These are phyloP conservation scores for Lepisosteus osseus DNA, from an alignment of 2,113 vertebrate species.

Conservation along the genomic window DNA sequence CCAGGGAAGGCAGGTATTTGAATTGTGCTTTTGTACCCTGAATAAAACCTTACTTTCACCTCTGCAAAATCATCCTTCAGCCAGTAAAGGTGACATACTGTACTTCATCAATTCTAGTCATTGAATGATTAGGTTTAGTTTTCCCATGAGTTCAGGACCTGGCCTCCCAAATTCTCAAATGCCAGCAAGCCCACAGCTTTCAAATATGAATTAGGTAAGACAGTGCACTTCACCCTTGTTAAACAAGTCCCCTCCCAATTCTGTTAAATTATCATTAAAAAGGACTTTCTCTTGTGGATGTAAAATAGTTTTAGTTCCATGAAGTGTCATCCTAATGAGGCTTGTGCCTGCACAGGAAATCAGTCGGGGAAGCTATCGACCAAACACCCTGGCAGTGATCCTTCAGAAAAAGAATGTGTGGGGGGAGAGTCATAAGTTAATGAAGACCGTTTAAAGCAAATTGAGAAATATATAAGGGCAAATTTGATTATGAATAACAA, in stretches of 20 bases:
- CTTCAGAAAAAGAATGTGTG: background rate
- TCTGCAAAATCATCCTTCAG: background rate
- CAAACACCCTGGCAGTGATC: background rate
- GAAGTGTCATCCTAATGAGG: conserved; percentile 1
- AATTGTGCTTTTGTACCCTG: conserved; percentile 37
- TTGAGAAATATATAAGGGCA: background rate
- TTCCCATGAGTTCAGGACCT: background rate
- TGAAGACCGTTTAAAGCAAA: background rate
- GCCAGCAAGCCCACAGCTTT: background rate
- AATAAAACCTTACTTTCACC: conserved; percentile 36
- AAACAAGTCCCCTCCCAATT: background rate
- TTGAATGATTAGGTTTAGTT: conserved; percentile 27
- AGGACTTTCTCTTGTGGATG: background rate
- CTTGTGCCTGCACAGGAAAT: background rate
- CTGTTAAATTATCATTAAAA: conserved; percentile 2
- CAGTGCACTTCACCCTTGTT: conserved; percentile 3
- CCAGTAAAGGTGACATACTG: background rate
- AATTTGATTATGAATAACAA: background rate
- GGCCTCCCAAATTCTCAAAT: conserved; percentile 13
- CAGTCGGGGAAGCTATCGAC: background rate
- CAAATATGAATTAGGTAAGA: conserved; percentile 25
- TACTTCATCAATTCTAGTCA: conserved; percentile 6
- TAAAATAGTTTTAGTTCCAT: background rate
- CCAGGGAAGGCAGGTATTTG: conserved; percentile 35
- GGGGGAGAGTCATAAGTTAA: background rate